These are phyloP conservation scores for Bombus waltoni DNA, from an alignment of 1,140 invertebrate genomes.

Conservation along the genomic window DNA sequence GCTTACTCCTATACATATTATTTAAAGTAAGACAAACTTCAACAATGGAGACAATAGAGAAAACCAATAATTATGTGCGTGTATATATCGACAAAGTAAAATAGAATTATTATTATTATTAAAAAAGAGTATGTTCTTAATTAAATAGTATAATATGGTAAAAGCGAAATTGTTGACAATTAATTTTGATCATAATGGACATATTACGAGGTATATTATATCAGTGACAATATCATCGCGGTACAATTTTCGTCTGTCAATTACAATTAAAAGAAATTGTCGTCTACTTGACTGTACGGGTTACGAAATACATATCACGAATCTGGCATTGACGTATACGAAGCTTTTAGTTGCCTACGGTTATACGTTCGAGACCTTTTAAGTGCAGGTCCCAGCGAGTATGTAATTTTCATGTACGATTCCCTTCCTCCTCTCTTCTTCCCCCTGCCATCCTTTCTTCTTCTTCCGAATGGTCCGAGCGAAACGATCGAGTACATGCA, in stretches of 20 bases:
- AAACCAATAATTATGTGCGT: neutral
- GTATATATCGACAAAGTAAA: too few species aligned
- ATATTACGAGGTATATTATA: too few species aligned
- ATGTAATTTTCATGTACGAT: conserved; percentile 71
- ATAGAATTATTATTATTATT: too few species aligned
- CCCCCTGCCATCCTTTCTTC: conserved; percentile 33
- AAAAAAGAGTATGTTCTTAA: too few species aligned
- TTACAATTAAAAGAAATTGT: conserved; percentile 32
- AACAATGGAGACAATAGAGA: too few species aligned
- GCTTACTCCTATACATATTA: too few species aligned
- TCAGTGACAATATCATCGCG: neutral
- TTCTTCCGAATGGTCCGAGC: conserved; percentile 49
- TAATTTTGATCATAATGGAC: too few species aligned
- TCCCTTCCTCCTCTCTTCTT: conserved; percentile 35
- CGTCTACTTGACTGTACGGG: neutral
- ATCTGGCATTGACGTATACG: conserved; percentile 64
- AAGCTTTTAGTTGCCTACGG: conserved; percentile 66
- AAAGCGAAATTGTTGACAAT: too few species aligned
- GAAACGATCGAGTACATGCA: conserved; percentile 55
- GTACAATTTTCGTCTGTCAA: conserved; percentile 5
- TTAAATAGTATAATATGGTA: too few species aligned
- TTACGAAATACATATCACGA: conserved; percentile 55
- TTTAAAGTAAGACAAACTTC: neutral
- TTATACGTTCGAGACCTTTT: conserved; percentile 66
- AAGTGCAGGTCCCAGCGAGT: conserved; percentile 62